Evolutionary conservation across 2,888 invertebrate genomes (phyloP).

Genomic region (Urechis unicinctus): DNA sequence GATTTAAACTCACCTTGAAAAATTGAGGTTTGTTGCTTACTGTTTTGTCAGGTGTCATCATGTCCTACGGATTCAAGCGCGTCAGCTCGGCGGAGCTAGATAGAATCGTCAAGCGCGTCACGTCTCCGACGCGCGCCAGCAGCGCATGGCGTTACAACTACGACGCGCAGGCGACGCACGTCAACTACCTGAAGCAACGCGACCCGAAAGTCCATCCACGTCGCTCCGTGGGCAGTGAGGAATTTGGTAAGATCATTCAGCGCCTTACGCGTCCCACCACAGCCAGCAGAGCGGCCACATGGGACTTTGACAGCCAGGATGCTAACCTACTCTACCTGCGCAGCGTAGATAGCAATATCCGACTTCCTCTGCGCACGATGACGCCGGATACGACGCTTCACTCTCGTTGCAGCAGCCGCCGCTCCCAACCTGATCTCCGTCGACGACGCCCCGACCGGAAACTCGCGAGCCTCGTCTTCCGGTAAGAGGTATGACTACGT

Average conservation of each 20-base stretch:
- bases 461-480: too few species aligned
- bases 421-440: too few species aligned
- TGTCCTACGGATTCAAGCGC: too few species aligned
- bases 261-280: constrained; percentile 31
- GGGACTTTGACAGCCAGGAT: constrained; percentile 15
- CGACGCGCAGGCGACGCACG: constrained; percentile 11
- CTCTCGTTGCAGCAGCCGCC: too few species aligned
- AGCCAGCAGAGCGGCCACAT: constrained; percentile 20
- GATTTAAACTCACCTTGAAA: too few species aligned
- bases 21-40: too few species aligned
- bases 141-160: constrained; percentile 10
- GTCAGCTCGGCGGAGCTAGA: too few species aligned
- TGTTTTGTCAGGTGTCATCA: too few species aligned
- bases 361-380: neutral
- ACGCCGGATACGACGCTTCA: neutral
- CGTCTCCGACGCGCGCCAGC: constrained; percentile 31
- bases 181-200: constrained; percentile 1
- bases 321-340: constrained; percentile 10
- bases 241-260: constrained; percentile 29
- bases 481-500: too few species aligned
- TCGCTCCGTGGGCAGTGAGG: constrained; percentile 21
- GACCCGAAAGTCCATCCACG: constrained; percentile 11
- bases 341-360: constrained; percentile 1
- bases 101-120: constrained; percentile 28
- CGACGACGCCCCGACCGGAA: too few species aligned